phyloP scores from a whole-genome alignment of 1,140 invertebrate genomes.

The Microplitis mediator region DNA sequence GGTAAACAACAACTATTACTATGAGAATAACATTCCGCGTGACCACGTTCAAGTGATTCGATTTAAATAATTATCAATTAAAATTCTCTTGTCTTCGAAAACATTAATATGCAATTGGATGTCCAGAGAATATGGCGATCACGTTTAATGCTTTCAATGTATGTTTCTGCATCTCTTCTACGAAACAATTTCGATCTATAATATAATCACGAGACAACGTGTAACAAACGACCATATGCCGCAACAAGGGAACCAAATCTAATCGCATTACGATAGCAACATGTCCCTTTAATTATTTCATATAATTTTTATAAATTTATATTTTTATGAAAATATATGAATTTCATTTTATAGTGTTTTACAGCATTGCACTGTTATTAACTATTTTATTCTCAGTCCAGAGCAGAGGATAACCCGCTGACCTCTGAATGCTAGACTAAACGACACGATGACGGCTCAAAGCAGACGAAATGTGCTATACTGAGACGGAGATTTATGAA shows the following conservation, averaged over 20 bases:
- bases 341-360: neutral
- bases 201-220: slow-evolving; percentile 14
- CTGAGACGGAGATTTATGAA: slow-evolving; percentile 12
- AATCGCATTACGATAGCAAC: slow-evolving; percentile 41
- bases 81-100: slow-evolving; percentile 10
- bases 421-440: neutral
- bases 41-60: neutral
- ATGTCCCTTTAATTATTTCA: neutral
- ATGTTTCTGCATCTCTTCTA: slow-evolving; percentile 4
- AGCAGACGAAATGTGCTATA: neutral
- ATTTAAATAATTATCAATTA: slow-evolving; percentile 19
- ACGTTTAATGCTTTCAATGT: slow-evolving; percentile 1
- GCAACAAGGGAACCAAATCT: slow-evolving; percentile 33
- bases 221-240: slow-evolving; percentile 21
- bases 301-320: neutral
- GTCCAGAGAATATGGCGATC: neutral
- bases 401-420: neutral
- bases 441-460: neutral
- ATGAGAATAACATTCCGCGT: neutral
- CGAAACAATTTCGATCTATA: slow-evolving; percentile 10
- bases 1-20: neutral
- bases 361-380: no score
- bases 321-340: neutral
- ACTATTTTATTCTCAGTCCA: neutral
- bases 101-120: slow-evolving; percentile 16